A percentile compares a stretch with the other conserved stretches of the same genome.
Conservation (phyloP, 2,888 invertebrate species). For the Cryptocheilus praepositus region DNA sequence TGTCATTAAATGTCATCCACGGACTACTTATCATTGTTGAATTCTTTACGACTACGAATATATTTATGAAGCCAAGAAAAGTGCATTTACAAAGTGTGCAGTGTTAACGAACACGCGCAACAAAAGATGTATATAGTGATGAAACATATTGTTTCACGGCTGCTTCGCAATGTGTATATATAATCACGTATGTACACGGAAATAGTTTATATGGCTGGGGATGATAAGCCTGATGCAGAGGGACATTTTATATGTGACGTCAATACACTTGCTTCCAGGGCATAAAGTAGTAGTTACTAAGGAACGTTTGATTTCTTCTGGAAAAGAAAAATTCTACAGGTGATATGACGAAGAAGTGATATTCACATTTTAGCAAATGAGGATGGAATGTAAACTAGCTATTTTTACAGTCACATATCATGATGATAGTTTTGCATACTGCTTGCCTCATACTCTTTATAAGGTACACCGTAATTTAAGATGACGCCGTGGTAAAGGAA, state of each 20-base stretch:
- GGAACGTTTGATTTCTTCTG: neutral
- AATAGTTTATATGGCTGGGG: neutral
- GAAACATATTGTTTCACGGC: neutral
- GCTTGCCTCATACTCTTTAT: constrained; percentile 30
- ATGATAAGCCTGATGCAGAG: neutral
- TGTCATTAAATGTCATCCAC: no score
- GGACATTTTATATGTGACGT: neutral
- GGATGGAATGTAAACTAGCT: constrained; percentile 1
- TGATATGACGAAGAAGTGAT: neutral
- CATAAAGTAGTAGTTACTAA: neutral
- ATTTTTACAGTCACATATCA: constrained; percentile 39
- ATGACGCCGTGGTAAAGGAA: constrained; percentile 20
- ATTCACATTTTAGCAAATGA: neutral
- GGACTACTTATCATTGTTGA: no score
- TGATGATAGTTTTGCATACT: constrained; percentile 20
- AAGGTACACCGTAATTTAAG: constrained; percentile 34
- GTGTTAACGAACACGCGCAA: no score
- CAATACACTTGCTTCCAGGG: neutral
- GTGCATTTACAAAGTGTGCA: no score
- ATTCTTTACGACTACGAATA: no score
- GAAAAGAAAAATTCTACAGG: constrained; percentile 2
- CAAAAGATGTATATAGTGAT: neutral
- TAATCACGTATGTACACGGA: neutral
- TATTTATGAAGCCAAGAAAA: no score
- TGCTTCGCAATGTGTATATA: neutral